Base-by-base conservation (phyloP, 2,888 invertebrate genomes). In the Automeris io region DNA sequence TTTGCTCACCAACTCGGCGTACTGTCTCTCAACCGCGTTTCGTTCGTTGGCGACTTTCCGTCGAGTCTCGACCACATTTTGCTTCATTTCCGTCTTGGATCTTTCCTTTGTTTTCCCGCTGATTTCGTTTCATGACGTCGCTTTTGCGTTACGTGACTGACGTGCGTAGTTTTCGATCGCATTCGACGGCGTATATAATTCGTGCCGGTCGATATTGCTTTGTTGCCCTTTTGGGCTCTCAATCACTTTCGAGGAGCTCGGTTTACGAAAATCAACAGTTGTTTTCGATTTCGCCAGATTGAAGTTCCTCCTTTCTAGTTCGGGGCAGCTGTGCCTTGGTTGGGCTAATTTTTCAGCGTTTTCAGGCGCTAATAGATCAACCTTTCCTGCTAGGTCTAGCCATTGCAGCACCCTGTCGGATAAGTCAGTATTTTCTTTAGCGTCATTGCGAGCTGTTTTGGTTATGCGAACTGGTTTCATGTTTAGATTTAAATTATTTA, bases 321-420 rank as follows among this genome's bases (percentile, higher is more conserved):
- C 83, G 1, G 83, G 77, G 74, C 82, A 79, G 49, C 81, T 85
- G 66, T 82, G 82, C 8, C 81, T 61, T 3, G 79, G 86, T 39
- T 81, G 82, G 2, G 72, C 46, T 65, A 83, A 76, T 25, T 85
- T 50, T 39, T 79, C 77, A 0, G 46, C 61, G 18, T 70, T 76
- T 8, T 73, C 70, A 2, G 78, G 69, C n/a, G 72, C 69, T 11
- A 87, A 46, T 18, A 87, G 54, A 49, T 83, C 81, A 2, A 87
- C 81, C 57, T 90, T 89, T 0, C 91, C 92, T 0, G 93, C 93
- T 39, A 94, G 74, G 63, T 94, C 93, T 47, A 95, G 61, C 95
- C 95, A 95, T 54, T 93, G 91, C 2, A 94, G 72, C 0, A 95
- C 95, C 38, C 93, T 86, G 43, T 94, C 93, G 0, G 93, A 87